Conservation (phyloP, 2,888 invertebrate genomes). For the Listrodromus nycthemerus region DNA sequence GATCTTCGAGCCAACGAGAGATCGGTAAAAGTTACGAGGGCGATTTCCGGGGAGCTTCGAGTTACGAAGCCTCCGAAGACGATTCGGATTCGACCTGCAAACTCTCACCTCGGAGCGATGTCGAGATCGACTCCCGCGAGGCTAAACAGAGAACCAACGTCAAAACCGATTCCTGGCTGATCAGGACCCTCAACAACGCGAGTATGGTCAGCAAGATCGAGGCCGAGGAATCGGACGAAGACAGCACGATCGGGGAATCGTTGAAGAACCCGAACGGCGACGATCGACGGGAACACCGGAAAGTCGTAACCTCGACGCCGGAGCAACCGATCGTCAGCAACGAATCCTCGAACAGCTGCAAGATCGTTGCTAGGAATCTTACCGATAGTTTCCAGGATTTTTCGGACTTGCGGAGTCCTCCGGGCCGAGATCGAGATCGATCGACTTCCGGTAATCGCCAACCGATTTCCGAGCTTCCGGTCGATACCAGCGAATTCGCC, state of each 20-base stretch:
- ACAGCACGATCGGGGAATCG: conserved; percentile 63
- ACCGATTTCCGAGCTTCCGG: conserved; percentile 47
- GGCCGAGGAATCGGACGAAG: conserved; percentile 62
- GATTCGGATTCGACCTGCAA: conserved; percentile 73
- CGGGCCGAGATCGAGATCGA: conserved; percentile 12
- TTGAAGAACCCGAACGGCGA: conserved; percentile 71
- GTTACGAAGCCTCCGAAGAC: conserved; percentile 78
- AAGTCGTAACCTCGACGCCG: conserved; percentile 62
- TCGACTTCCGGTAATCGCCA: conserved; percentile 36
- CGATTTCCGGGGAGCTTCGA: conserved; percentile 66
- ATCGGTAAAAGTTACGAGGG: conserved; percentile 6
- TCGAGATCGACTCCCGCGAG: conserved; percentile 63
- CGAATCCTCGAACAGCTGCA: not conserved
- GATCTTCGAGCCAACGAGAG: not conserved
- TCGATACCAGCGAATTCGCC: conserved; percentile 62
- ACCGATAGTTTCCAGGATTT: conserved; percentile 26
- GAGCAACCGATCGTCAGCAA: conserved; percentile 32
- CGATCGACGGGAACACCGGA: conserved; percentile 63
- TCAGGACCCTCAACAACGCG: conserved; percentile 78
- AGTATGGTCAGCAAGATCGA: conserved; percentile 67
- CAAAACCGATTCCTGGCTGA: conserved; percentile 81
- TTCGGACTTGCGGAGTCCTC: not conserved
- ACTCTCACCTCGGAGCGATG: conserved; percentile 66
- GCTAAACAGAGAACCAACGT: conserved; percentile 74
- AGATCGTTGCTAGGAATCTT: not conserved